Base-by-base conservation (phyloP, 2,113 vertebrate species). In the Mobula birostris region DNA sequence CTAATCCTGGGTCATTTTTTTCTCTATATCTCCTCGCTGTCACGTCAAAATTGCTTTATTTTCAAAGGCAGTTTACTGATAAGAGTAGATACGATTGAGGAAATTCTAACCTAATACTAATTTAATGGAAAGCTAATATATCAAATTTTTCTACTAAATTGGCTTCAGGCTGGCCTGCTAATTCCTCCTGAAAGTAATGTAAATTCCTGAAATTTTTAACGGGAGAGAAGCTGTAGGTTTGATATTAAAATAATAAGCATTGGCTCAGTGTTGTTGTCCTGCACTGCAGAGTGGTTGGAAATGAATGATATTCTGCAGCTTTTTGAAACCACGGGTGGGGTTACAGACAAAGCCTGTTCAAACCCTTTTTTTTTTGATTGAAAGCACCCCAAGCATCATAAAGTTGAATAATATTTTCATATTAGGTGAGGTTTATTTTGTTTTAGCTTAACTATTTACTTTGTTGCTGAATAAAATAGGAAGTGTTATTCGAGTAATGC, bases 41-140 rank as follows among this genome's bases (percentile, higher is more conserved):
- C 61, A 90, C 85, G 32, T 29, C 27, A 90, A 32, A 68, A 66
- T 32, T 32, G 85, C 15, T 15, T 32, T 6, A 68, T 15, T 90
- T 63, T 27, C 29, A 68, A 66, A 63, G 15, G 61, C 85, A 68
- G 61, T 66, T 32, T n/a, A 68, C 85, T 90, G 85, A 90, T 90
- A n/a, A 66, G 61, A 88, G 12, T n/a, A 61, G 83, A 88, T 63
- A 63, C 83, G 61, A 88, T 61, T 88, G 61, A 66, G 61, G 85
- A 66, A 90, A 90, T 63, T 66, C 63, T 63, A 90, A 90, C 61
- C 61, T 66, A 90, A 90, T 90, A 66, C 32, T 90, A 66, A 90
- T 90, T 66, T 90, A 90, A n/a, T 15, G 63, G 61, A 90, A 90
- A 90, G 58, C 85, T 90, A 90, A 90, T 90, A 79, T 79, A 90